Evolutionary conservation across 1,140 invertebrate species (phyloP).

Genomic region (Lamellibrachia luymesi): DNA sequence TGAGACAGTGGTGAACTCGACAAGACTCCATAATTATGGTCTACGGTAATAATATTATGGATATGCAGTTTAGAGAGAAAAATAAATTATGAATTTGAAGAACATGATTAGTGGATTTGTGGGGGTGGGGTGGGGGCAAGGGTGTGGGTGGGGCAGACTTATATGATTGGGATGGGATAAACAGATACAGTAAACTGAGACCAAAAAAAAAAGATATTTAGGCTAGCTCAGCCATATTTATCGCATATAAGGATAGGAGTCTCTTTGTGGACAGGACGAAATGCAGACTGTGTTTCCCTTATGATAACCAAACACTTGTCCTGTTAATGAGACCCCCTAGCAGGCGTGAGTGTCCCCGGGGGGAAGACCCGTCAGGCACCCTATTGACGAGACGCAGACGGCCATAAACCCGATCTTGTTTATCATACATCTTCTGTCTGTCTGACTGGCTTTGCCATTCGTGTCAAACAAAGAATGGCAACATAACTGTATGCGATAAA

Average conservation of each 20-base stretch:
- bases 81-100: too few relatives aligned
- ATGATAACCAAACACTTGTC: neutral
- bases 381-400: neutral
- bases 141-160: neutral
- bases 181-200: neutral
- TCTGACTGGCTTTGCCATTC: neutral
- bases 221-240: neutral
- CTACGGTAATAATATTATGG: too few relatives aligned
- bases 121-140: too few relatives aligned
- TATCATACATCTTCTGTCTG: neutral
- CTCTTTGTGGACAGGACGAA: neutral
- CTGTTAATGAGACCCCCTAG: neutral
- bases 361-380: neutral
- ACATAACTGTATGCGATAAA: neutral
- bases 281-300: neutral
- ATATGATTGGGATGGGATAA: neutral
- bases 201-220: neutral
- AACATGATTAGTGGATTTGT: too few relatives aligned
- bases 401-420: neutral
- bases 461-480: neutral
- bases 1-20: too few relatives aligned
- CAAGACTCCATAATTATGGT: too few relatives aligned
- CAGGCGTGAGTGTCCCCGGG: neutral
- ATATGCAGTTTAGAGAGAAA: too few relatives aligned
- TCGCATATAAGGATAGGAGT: neutral